Evolutionary conservation across 1,140 invertebrate genomes (phyloP).

Genomic region (Drosophila arawakana): DNA sequence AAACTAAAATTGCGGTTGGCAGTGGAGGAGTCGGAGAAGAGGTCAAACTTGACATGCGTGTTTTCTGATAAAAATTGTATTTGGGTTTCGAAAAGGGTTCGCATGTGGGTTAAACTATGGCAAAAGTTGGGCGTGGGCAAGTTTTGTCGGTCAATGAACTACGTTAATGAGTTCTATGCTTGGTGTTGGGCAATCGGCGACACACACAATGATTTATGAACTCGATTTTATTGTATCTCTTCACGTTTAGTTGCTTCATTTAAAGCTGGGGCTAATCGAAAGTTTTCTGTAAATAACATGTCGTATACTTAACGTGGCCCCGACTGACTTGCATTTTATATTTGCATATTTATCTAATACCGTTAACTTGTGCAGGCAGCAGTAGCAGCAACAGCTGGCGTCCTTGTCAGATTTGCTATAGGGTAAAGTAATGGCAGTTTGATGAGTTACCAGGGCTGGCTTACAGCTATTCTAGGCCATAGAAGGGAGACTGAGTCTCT

Average conservation of each 20-base stretch:
- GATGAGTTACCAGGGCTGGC: slow-evolving; percentile 44
- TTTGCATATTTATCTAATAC: slow-evolving; percentile 79
- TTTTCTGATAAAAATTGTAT: slow-evolving; percentile 66
- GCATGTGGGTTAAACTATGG: slow-evolving; percentile 33
- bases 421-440: slow-evolving; percentile 63
- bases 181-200: slow-evolving; percentile 38
- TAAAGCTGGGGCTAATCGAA: slow-evolving; percentile 56
- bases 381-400: slow-evolving; percentile 57
- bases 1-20: slow-evolving; percentile 26
- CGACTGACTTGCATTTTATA: slow-evolving; percentile 63
- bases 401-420: slow-evolving; percentile 63
- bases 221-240: slow-evolving; percentile 28
- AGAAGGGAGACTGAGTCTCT: neutral
- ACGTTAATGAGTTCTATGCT: slow-evolving; percentile 11
- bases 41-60: slow-evolving; percentile 61
- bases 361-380: slow-evolving; percentile 45
- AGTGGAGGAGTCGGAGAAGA: neutral
- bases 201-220: slow-evolving; percentile 62
- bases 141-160: slow-evolving; percentile 67
- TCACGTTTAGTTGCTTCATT: slow-evolving; percentile 31
- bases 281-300: slow-evolving; percentile 59
- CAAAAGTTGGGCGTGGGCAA: slow-evolving; percentile 28
- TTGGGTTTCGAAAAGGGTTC: slow-evolving; percentile 59
- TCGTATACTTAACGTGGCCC: slow-evolving; percentile 54
- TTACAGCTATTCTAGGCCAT: neutral